phyloP scores from a whole-genome alignment of 2,797 vertebrate genomes.

The Hippoglossus hippoglossus region DNA sequence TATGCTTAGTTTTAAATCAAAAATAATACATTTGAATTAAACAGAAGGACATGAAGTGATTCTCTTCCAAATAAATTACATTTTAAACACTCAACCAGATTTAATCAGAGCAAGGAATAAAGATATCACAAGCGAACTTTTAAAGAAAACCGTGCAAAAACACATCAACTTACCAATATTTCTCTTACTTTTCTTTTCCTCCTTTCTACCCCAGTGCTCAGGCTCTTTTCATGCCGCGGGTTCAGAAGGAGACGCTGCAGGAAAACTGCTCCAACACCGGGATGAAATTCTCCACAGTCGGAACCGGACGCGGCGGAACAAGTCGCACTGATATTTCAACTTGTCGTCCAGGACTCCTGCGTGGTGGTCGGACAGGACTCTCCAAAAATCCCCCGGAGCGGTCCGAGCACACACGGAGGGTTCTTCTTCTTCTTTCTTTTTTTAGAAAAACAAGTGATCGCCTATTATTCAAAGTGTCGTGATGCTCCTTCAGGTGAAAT shows the following conservation, averaged over 20 bases:
- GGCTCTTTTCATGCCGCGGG: constrained; percentile 24
- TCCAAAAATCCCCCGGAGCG: constrained; percentile 1
- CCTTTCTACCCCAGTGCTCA: background rate
- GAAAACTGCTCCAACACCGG: constrained; percentile 37
- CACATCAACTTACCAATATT: constrained; percentile 38
- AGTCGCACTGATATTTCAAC: constrained; percentile 34
- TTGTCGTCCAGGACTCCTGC: constrained; percentile 42
- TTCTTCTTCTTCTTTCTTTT: background rate
- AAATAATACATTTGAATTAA: background rate
- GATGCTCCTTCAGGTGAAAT: background rate
- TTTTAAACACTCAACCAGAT: background rate
- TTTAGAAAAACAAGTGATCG: background rate
- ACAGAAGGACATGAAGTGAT: background rate
- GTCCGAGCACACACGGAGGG: constrained; percentile 3
- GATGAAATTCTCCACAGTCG: constrained; percentile 26
- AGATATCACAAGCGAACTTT: constrained; percentile 34
- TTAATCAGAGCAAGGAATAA: background rate
- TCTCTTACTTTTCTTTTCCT: background rate
- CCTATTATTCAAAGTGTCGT: constrained; percentile 5
- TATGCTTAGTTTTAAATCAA: background rate
- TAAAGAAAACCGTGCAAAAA: background rate
- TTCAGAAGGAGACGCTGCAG: constrained; percentile 42
- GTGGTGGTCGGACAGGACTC: background rate
- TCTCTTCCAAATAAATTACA: background rate
- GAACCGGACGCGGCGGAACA: constrained; percentile 34